Evolutionary conservation across 2,113 vertebrate genomes (phyloP).

Genomic region (Leucosticte australis): DNA sequence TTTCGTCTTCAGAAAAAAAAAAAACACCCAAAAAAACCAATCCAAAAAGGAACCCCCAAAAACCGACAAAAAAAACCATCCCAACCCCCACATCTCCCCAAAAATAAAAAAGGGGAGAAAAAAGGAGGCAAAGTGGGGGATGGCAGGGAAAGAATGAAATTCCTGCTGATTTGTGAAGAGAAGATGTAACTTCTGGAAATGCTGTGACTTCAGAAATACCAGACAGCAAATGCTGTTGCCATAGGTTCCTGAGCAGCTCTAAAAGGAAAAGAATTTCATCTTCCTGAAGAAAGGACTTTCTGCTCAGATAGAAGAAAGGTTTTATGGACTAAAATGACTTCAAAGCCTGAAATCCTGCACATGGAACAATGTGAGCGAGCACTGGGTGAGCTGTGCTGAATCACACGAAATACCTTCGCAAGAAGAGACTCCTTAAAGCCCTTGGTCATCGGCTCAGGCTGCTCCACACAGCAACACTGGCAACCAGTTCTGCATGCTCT

Average conservation of each 20-base stretch:
- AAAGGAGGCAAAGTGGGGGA: fast-evolving
- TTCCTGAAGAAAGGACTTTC: neutral
- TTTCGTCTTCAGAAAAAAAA: neutral
- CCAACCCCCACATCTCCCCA: neutral
- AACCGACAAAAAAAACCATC: no score
- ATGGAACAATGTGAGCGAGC: fast-evolving
- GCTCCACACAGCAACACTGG: neutral
- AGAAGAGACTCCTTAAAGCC: neutral
- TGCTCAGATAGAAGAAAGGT: neutral
- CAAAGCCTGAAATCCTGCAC: neutral
- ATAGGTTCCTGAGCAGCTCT: neutral
- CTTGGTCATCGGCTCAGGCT: neutral
- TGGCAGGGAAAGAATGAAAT: neutral
- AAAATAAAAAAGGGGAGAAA: neutral
- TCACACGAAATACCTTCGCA: neutral
- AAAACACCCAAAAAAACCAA: no score
- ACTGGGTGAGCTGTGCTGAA: neutral
- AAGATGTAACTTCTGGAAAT: neutral
- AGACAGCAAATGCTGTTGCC: neutral
- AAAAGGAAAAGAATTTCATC: neutral
- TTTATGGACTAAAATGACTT: neutral
- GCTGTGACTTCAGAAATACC: neutral
- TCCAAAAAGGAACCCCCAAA: fast-evolving
- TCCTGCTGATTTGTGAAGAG: neutral
- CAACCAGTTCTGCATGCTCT: neutral